A percentile compares a stretch with the other conserved stretches of the same genome.
Evolutionary conservation across 2,797 vertebrate genomes (phyloP).

Genomic region (Lepus townsendii): DNA sequence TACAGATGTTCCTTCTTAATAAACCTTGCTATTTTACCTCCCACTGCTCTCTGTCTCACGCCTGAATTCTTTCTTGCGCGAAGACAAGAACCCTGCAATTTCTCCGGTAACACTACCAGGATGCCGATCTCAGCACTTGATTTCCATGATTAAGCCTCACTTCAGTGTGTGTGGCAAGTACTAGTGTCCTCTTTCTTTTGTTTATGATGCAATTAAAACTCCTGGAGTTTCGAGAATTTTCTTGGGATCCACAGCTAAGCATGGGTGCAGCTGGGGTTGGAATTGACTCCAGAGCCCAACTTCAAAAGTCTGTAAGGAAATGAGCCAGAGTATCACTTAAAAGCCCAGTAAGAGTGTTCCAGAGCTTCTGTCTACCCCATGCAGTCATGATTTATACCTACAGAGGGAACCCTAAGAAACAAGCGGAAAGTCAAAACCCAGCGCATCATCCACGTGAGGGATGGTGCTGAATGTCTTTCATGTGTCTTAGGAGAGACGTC

Average conservation of each 20-base stretch:
- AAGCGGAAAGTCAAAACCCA: background rate
- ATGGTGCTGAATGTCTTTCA: background rate
- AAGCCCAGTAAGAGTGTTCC: background rate
- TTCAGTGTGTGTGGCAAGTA: accelerated
- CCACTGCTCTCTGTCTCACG: no score
- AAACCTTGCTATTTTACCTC: no score
- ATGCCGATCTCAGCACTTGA: background rate
- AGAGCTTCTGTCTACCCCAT: accelerated
- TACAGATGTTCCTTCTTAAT: no score
- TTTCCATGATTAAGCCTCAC: background rate
- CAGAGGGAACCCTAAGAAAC: background rate
- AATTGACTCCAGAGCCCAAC: background rate
- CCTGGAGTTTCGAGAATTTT: background rate
- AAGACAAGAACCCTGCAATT: no score
- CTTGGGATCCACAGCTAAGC: background rate
- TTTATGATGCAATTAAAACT: background rate
- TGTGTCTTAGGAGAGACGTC: background rate
- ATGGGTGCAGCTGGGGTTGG: background rate
- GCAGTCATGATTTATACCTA: background rate
- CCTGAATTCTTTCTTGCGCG: no score
- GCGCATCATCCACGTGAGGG: background rate
- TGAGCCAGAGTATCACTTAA: background rate
- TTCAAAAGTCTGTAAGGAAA: background rate
- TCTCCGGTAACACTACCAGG: no score
- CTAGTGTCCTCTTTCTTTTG: background rate